A percentile compares a stretch with the other conserved stretches of the same genome.
Conservation (phyloP, 2,888 invertebrate genomes). For the Listrodromus nycthemerus region DNA sequence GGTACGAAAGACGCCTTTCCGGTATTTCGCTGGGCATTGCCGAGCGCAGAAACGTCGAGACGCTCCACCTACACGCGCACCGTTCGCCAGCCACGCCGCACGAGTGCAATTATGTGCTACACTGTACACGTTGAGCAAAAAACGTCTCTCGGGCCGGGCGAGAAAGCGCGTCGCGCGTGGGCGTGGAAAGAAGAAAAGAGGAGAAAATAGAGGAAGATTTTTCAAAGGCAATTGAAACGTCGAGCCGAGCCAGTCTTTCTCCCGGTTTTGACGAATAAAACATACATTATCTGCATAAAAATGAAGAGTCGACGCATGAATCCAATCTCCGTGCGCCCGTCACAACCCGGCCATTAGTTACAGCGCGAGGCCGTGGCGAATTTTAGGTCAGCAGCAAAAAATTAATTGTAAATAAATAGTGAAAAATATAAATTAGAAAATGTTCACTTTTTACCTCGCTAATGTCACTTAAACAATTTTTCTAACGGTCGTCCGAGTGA, state of each 20-base stretch:
- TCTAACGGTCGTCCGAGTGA: too few species aligned
- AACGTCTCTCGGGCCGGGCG: conserved; percentile 32
- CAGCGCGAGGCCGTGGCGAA: conserved; percentile 25
- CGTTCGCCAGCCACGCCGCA: conserved; percentile 1
- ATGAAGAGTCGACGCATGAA: conserved; percentile 8
- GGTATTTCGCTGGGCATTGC: too few species aligned
- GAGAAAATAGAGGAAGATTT: conserved; percentile 25
- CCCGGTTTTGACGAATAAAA: conserved; percentile 20
- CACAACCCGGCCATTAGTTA: conserved; percentile 27
- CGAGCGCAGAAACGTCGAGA: conserved; percentile 1
- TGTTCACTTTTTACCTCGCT: background rate
- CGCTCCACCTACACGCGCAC: conserved; percentile 48
- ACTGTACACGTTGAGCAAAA: conserved; percentile 10
- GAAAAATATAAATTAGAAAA: background rate
- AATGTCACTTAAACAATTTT: too few species aligned
- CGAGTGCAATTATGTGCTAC: conserved; percentile 56
- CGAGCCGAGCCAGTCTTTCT: conserved; percentile 1
- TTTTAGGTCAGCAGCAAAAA: conserved; percentile 23
- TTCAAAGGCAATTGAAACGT: conserved; percentile 43
- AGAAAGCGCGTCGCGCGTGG: conserved; percentile 53
- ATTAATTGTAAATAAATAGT: background rate
- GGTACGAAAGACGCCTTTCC: background rate
- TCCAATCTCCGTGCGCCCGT: conserved; percentile 30
- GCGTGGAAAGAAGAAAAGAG: conserved; percentile 36
- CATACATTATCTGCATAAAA: conserved; percentile 34